A percentile compares a stretch with the other conserved stretches of the same genome.
Conservation (phyloP, 2,888 invertebrate genomes). For the Orthonychiurus folsomi region DNA sequence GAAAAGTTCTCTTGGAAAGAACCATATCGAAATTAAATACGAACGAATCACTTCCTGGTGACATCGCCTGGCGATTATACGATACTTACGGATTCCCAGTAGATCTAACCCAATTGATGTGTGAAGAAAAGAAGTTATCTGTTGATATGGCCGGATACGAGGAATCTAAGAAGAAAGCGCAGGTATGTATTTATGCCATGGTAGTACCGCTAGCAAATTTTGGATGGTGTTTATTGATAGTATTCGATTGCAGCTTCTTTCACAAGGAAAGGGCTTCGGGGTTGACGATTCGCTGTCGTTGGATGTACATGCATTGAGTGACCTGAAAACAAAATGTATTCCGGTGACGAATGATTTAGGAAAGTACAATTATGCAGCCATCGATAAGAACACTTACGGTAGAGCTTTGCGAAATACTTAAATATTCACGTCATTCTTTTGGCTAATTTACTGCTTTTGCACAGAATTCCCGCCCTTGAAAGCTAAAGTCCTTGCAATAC, state of each 20-base stretch:
- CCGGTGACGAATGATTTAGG: constrained; percentile 78
- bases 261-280: constrained; percentile 47
- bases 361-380: constrained; percentile 76
- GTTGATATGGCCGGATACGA: constrained; percentile 85
- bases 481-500: constrained; percentile 71
- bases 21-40: constrained; percentile 70
- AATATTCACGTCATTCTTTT: not conserved
- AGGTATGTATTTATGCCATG: not conserved
- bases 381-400: constrained; percentile 55
- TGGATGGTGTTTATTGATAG: not conserved
- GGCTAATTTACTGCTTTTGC: not conserved
- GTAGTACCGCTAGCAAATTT: not conserved
- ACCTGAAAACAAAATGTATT: constrained; percentile 68
- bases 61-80: constrained; percentile 95
- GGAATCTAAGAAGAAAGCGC: constrained; percentile 79
- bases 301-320: constrained; percentile 89
- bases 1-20: constrained; percentile 79
- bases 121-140: constrained; percentile 81
- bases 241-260: constrained; percentile 6
- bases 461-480: constrained; percentile 59
- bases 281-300: constrained; percentile 64
- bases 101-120: constrained; percentile 95
- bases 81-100: constrained; percentile 99
- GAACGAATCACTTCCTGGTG: constrained; percentile 68
- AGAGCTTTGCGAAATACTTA: constrained; percentile 4